Evolutionary conservation across 1,140 invertebrate species (phyloP), one percentile per base, ranked within the genome.

Genomic region (Batillaria attramentaria): DNA sequence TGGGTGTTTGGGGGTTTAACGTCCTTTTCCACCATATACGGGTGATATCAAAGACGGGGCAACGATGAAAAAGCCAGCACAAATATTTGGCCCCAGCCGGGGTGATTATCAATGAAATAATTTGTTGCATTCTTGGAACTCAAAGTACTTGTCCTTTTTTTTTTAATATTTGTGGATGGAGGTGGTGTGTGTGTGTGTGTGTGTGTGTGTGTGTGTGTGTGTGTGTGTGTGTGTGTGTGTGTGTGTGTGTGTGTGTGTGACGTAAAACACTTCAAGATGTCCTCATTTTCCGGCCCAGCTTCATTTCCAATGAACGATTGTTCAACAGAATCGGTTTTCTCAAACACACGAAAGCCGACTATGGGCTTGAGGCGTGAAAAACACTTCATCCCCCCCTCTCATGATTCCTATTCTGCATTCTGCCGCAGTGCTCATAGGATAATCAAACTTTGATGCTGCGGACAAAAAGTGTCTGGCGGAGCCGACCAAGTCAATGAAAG

Each of bases 191-290:
- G 57, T 60, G 24, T 60, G 57, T 60, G 24, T 60, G 57, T 60
- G 57, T 60, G 57, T 60, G 54, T 35, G 50, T 43, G 18, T 60
- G 57, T 60, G 57, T 60, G 57, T 60, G 57, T 60, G 57, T 60
- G 57, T 60, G 57, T 60, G 57, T 60, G 57, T 60, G 57, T 60
- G 57, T 60, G 57, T 60, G 57, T 60, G 57, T 60, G 57, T 60
- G 57, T 60, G 24, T 66, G 31, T 66, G 31, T 66, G 28, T 69
- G n/a, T 31, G 8, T 24, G 2, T 35, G 31, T 35, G 28, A n/a
- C n/a, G n/a, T n/a, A n/a, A n/a, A n/a, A n/a, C n/a, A n/a, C n/a
- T n/a, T n/a, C n/a, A n/a, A n/a, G n/a, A n/a, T n/a, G n/a, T n/a
- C n/a, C n/a, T n/a, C n/a, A n/a, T n/a, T n/a, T n/a, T n/a, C n/a